Evolutionary conservation across 2,888 invertebrate species (phyloP), one percentile per base, ranked within the genome.

Genomic region (Amitus sp.): DNA sequence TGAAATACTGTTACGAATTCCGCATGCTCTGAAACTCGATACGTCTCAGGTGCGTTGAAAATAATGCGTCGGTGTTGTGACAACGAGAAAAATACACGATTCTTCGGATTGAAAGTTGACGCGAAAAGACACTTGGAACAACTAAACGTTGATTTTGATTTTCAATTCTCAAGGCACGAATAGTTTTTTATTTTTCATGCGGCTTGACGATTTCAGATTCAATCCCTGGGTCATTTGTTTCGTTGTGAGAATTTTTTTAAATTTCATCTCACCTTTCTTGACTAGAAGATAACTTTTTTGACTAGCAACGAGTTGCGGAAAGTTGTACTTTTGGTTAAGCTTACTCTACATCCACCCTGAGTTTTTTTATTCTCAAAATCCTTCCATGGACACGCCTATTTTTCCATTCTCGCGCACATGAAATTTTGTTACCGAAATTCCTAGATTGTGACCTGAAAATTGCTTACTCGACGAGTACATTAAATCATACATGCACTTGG

Each of bases 321-420:
- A 23, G 82, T 82, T 82, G 82, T 82, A 82, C 82, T 82, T 77
- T 76, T 74, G 80, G 82, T 79, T 56, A 76, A 75, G 76, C 75
- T 77, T 77, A 78, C 77, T 75, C 76, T 79, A 78, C 69, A 67
- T 75, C 69, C 75, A 77, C 81, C 81, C 82, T 82, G 82, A 82
- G 81, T 78, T 79, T 48, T 64, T 73, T 75, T 34, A 2, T 37
- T 37, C 23, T 23, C 23, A 23, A 23, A 23, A 23, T 51, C 23
- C 42, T 46, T 64, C 39, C 37, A 17, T 55, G 51, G n/a, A n/a
- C n/a, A n/a, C n/a, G n/a, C n/a, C n/a, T n/a, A n/a, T n/a, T n/a
- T n/a, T n/a, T n/a, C n/a, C n/a, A n/a, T n/a, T n/a, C n/a, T n/a
- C n/a, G n/a, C n/a, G n/a, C n/a, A n/a, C n/a, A n/a, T n/a, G n/a